Evolutionary conservation across 2,888 invertebrate genomes (phyloP).

Genomic region (Pteria penguin): DNA sequence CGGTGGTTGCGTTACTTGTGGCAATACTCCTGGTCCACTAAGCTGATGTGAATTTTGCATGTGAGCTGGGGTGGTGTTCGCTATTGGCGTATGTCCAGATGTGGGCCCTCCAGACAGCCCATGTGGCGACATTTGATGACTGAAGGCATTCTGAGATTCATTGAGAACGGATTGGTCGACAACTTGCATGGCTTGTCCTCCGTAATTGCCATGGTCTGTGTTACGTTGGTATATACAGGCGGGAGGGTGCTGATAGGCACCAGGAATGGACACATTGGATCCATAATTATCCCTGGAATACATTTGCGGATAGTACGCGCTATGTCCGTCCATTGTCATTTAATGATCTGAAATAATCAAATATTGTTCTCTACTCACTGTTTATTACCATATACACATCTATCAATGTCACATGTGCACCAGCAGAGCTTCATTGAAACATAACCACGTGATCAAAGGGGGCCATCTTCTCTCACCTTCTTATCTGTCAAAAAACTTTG

Average conservation of each 20-base stretch:
- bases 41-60: slow-evolving; percentile 58
- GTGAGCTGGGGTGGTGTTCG: slow-evolving; percentile 66
- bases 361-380: slow-evolving; percentile 31
- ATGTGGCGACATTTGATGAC: slow-evolving; percentile 49
- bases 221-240: slow-evolving; percentile 67
- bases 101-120: slow-evolving; percentile 32
- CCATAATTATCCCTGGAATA: slow-evolving; percentile 62
- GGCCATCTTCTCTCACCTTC: slow-evolving; percentile 25
- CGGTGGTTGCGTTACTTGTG: slow-evolving; percentile 58
- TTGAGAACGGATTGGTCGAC: slow-evolving; percentile 66
- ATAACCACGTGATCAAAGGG: slow-evolving; percentile 35
- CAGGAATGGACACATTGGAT: slow-evolving; percentile 37
- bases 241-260: slow-evolving; percentile 54
- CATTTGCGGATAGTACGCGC: slow-evolving; percentile 64
- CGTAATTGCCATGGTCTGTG: slow-evolving; percentile 57
- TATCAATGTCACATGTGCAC: slow-evolving; percentile 40
- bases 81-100: slow-evolving; percentile 46
- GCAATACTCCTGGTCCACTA: slow-evolving; percentile 47
- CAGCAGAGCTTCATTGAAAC: slow-evolving; percentile 15
- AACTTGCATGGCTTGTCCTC: slow-evolving; percentile 73
- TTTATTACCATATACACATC: slow-evolving; percentile 39
- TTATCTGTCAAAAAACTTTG: slow-evolving; percentile 28
- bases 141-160: slow-evolving; percentile 40
- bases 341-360: slow-evolving; percentile 43
- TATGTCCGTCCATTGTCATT: slow-evolving; percentile 65